phyloP scores from a whole-genome alignment of 1,140 invertebrate species.

The Drosophila lacertosa region DNA sequence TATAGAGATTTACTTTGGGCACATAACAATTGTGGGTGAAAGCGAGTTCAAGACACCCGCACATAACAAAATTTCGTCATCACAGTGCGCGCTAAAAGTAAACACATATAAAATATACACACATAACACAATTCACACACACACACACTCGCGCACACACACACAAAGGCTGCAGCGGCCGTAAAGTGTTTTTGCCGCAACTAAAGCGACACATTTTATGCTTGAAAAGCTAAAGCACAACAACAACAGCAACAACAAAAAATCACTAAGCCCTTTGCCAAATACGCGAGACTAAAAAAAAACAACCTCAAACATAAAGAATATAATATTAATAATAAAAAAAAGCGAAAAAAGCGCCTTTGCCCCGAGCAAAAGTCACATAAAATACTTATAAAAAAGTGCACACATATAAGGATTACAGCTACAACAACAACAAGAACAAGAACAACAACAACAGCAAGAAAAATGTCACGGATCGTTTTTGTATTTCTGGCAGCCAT shows the following conservation, averaged over 20 bases:
- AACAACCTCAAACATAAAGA: constrained; percentile 23
- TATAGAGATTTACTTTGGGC: background rate
- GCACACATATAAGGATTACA: constrained; percentile 64
- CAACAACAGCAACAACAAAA: constrained; percentile 56
- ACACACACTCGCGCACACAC: constrained; percentile 12
- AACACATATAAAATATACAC: constrained; percentile 38
- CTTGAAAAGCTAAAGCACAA: constrained; percentile 63
- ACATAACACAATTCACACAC: constrained; percentile 33
- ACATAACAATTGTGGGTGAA: too few species aligned
- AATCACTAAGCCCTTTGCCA: constrained; percentile 50
- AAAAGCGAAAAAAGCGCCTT: constrained; percentile 36
- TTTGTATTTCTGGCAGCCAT: constrained; percentile 76
- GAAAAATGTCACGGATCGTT: constrained; percentile 75
- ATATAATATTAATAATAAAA: constrained; percentile 39
- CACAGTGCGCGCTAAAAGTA: constrained; percentile 58
- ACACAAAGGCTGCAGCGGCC: constrained; percentile 58
- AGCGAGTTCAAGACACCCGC: constrained; percentile 34
- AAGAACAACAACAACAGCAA: constrained; percentile 46
- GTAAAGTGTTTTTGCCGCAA: constrained; percentile 56
- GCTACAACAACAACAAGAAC: constrained; percentile 21
- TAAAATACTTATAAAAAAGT: constrained; percentile 46
- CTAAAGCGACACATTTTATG: constrained; percentile 71
- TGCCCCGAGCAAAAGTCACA: constrained; percentile 25
- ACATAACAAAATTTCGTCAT: constrained; percentile 16
- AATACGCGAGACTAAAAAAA: constrained; percentile 39